These are phyloP conservation scores for Seriola aureovittata DNA, from an alignment of 2,113 vertebrate genomes.

Conservation along the genomic window DNA sequence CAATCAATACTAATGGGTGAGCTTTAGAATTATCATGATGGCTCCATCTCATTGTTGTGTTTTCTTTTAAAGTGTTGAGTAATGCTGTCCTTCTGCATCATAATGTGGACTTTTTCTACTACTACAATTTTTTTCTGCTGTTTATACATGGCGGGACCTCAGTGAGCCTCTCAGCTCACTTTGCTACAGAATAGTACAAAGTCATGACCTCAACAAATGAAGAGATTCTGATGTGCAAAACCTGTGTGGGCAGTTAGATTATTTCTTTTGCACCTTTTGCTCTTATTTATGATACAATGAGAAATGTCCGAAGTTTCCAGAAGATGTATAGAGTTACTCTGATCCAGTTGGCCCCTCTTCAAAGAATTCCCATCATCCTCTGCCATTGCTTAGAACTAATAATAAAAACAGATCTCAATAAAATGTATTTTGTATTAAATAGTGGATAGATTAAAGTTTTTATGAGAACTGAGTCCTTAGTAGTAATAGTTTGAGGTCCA, in stretches of 20 bases:
- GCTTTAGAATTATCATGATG: not conserved
- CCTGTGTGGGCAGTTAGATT: not conserved
- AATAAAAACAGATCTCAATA: constrained; percentile 37
- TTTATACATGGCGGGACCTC: not conserved
- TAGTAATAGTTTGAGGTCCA: not conserved
- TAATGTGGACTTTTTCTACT: too few species aligned
- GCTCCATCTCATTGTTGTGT: too few species aligned
- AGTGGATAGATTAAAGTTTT: not conserved
- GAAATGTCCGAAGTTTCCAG: constrained; percentile 35
- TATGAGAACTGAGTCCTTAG: not conserved
- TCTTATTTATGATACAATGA: constrained; percentile 38
- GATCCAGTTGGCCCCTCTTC: constrained; percentile 31
- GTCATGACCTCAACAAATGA: not conserved
- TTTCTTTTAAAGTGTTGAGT: too few species aligned
- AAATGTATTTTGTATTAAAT: constrained; percentile 22
- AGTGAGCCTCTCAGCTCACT: not conserved
- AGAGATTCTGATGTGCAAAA: constrained; percentile 19
- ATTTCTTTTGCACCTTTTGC: constrained; percentile 9
- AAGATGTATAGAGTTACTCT: constrained; percentile 17
- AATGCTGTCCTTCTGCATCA: too few species aligned
- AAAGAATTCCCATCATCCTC: constrained; percentile 6
- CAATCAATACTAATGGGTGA: not conserved
- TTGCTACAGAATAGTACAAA: not conserved
- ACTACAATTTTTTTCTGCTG: not conserved
- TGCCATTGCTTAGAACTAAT: constrained; percentile 5